Base-by-base conservation (phyloP, 37 sponge, comb jelly and placozoan genomes). In the Halisarca cf. caerulea region DNA sequence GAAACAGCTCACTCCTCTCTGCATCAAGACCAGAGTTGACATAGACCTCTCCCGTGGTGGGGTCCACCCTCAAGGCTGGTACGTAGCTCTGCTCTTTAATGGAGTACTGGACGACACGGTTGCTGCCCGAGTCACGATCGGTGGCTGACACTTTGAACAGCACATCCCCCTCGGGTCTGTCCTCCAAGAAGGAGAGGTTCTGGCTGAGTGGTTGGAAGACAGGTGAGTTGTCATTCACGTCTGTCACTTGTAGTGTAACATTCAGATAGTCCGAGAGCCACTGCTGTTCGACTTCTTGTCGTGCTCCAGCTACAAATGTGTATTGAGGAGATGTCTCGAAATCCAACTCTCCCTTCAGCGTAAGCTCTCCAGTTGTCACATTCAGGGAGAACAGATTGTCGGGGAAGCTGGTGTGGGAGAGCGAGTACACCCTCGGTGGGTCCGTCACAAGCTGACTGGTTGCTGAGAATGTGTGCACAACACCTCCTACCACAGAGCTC, bases 151-250 rank as follows among this genome's bases (percentile, higher is more conserved):
- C 84, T 28, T 39, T 27, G 35, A 86, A 78, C 45, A 95, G 64
- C 11, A 69, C 58, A 37, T 83, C 66, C 37, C 66, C 83, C 4
- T 23, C 23, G 34, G 62, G 20, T 9, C 36, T 51, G 73, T 78
- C 83, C 45, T 94, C 92, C 1, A 59, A 55, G 11, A 47, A 47
- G 32, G 89, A 61, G 18, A 86, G 20, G 27, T 86, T 82, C 2
- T 66, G 43, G 6, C 68, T n/a, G 20, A 15, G 70, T 0, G 86
- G 90, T 33, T 54, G 32, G 55, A 92, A 94, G 25, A 59, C 55
- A 2, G 95, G 95, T 9, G 83, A 21, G 58, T 94, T 91, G 77
- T 94, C 95, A 59, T 94, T 94, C 21, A 91, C 75, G 0, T 92
- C 86, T 18, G 32, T 80, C 18, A 94, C 70, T 17, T 62, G 39